Evolutionary conservation across 2,113 vertebrate genomes (phyloP), one percentile per base, ranked within the genome.

Genomic region (Girardinichthys multiradiatus): DNA sequence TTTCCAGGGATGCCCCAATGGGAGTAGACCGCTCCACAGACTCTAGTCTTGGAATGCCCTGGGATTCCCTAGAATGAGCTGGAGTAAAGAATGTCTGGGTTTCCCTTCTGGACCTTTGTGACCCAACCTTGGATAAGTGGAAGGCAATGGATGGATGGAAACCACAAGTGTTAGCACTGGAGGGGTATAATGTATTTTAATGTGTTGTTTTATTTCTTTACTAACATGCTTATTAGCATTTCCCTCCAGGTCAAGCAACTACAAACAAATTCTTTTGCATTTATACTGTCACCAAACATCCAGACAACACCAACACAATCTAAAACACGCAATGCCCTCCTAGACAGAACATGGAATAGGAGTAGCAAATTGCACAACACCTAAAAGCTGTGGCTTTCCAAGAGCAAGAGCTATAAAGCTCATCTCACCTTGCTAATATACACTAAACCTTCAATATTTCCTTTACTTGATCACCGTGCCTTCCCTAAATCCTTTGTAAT

Each of bases 391-490:
- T 86, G 83, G 74, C 80, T 87, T 80, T 72, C 76, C 80, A 71
- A 64, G 83, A 87, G 89, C 85, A 85, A 54, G 86, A 78, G 86
- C 90, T 77, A 93, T 93, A 92, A 93, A 93, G 82, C 87, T 83
- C 87, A 80, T 68, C 77, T 87, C 84, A 84, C 79, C 68, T 85
- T 75, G 76, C 81, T 91, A 91, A 74, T 93, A 89, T 87, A 90
- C 83, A 87, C 90, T 84, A 78, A 88, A 86, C 85, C 80, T 71
- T 64, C 80, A 85, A 92, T 90, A 92, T 93, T 93, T 93, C 90
- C 92, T 92, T 94, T 94, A 87, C 91, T 92, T 94, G 93, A 93
- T 94, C 92, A 94, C 90, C 88, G 92, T 91, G 87, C 87, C 87
- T 90, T 91, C 88, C 89, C 85, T n/a, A 63, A 63, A 92, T 91